A percentile compares a stretch with the other conserved stretches of the same genome.
These are phyloP conservation scores for Synodontis membranacea DNA, from an alignment of 2,113 vertebrate genomes.

Conservation along the genomic window DNA sequence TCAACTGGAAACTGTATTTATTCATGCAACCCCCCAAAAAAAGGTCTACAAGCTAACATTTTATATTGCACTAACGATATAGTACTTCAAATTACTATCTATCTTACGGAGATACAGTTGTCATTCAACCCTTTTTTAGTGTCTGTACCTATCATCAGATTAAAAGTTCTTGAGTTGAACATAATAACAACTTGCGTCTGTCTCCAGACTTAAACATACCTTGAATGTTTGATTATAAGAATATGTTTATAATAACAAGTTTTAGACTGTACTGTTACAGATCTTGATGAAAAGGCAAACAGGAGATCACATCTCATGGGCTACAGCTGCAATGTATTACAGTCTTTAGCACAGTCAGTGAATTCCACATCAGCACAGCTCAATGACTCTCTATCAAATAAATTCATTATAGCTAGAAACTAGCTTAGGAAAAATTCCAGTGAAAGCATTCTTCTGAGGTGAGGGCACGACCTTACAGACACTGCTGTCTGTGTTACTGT, in stretches of 20 bases:
- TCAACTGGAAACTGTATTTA: constrained; percentile 1
- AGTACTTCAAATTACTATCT: constrained; percentile 6
- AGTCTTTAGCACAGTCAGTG: constrained; percentile 21
- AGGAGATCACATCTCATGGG: constrained; percentile 49
- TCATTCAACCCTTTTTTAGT: not conserved
- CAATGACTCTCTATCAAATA: constrained; percentile 56
- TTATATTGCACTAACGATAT: not conserved
- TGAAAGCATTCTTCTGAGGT: constrained; percentile 61
- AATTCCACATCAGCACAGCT: constrained; percentile 33
- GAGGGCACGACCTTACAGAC: constrained; percentile 52
- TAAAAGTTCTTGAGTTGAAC: not conserved
- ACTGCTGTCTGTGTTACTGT: constrained; percentile 26
- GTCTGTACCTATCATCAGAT: not conserved
- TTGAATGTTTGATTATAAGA: constrained; percentile 27
- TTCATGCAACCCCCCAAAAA: constrained; percentile 21
- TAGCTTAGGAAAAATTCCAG: constrained; percentile 64
- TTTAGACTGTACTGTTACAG: constrained; percentile 14
- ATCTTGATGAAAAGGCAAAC: constrained; percentile 45
- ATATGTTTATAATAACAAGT: constrained; percentile 22
- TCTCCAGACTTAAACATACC: constrained; percentile 12
- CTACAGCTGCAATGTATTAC: constrained; percentile 72
- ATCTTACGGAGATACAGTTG: constrained; percentile 4
- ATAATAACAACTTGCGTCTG: constrained; percentile 10
- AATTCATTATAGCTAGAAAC: constrained; percentile 60
- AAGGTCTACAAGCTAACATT: not conserved